Percentiles rank a stretch among this genome's conserved stretches.
Conservation (phyloP, 2,888 invertebrate species). For the Spodoptera littoralis region DNA sequence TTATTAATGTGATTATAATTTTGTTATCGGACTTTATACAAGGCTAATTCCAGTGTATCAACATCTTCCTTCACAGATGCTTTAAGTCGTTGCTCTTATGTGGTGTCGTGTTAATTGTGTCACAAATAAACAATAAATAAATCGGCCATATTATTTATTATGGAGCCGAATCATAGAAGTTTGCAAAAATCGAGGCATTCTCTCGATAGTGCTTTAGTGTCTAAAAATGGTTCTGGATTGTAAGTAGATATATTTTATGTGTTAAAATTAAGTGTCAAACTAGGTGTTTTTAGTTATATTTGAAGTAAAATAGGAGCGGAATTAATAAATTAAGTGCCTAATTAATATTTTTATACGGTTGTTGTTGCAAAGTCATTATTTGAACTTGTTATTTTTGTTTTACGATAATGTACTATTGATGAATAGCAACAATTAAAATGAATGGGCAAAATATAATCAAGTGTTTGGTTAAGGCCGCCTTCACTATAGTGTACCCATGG, state of each 20-base stretch:
- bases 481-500: too few relatives aligned
- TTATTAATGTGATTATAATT: conserved; percentile 54
- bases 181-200: conserved; percentile 38
- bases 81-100: conserved; percentile 38
- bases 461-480: too few relatives aligned
- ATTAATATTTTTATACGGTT: too few relatives aligned
- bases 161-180: conserved; percentile 37
- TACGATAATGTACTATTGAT: too few relatives aligned
- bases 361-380: too few relatives aligned
- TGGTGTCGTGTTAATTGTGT: conserved; percentile 28
- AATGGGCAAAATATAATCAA: too few relatives aligned
- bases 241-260: conserved; percentile 31
- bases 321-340: too few relatives aligned
- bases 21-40: conserved; percentile 51
- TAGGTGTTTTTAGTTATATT: too few relatives aligned
- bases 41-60: conserved; percentile 46
- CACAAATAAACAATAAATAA: conserved; percentile 11
- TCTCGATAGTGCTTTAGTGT: conserved; percentile 37
- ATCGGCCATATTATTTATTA: conserved; percentile 1
- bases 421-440: too few relatives aligned
- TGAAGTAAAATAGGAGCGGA: too few relatives aligned
- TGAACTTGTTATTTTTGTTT: too few relatives aligned
- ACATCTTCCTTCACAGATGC: conserved; percentile 44
- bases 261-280: not conserved
- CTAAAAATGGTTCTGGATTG: conserved; percentile 28